Evolutionary conservation across 2,888 invertebrate genomes (phyloP).

Genomic region (Agapostemon virescens): DNA sequence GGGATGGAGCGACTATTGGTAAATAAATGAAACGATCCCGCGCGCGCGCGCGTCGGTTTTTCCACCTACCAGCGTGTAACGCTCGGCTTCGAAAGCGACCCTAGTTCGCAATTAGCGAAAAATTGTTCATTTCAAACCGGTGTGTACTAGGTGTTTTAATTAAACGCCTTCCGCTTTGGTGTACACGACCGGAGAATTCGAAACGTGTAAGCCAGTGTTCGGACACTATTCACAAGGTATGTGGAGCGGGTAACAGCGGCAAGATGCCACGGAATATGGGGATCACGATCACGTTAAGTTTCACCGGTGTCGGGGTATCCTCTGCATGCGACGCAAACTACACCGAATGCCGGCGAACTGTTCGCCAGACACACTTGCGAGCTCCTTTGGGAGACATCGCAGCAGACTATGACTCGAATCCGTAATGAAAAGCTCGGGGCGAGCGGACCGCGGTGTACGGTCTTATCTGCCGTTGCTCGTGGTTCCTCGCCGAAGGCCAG

Average conservation of each 20-base stretch:
- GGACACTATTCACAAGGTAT: neutral
- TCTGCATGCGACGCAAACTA: slow-evolving; percentile 12
- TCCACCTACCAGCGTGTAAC: neutral
- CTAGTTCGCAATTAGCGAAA: neutral
- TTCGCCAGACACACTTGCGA: neutral
- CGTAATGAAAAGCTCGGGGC: slow-evolving; percentile 7
- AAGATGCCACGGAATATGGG: slow-evolving; percentile 16
- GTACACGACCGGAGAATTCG: neutral
- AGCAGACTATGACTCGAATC: slow-evolving; percentile 11
- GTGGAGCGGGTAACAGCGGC: neutral
- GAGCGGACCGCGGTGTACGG: neutral
- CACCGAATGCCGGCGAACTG: neutral
- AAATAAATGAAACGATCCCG: neutral
- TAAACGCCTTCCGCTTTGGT: neutral
- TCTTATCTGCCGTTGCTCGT: neutral
- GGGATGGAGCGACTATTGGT: neutral
- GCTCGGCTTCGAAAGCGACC: neutral
- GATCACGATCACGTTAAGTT: slow-evolving; percentile 8
- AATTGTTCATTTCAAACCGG: neutral
- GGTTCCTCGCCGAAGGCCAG: neutral
- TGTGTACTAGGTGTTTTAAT: slow-evolving; percentile 9
- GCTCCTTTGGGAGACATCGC: slow-evolving; percentile 13
- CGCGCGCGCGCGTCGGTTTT: neutral
- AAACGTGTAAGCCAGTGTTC: neutral
- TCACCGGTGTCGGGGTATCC: neutral